These are phyloP conservation scores for Anolis apletophallus DNA, from an alignment of 2,797 vertebrate genomes.

Conservation along the genomic window DNA sequence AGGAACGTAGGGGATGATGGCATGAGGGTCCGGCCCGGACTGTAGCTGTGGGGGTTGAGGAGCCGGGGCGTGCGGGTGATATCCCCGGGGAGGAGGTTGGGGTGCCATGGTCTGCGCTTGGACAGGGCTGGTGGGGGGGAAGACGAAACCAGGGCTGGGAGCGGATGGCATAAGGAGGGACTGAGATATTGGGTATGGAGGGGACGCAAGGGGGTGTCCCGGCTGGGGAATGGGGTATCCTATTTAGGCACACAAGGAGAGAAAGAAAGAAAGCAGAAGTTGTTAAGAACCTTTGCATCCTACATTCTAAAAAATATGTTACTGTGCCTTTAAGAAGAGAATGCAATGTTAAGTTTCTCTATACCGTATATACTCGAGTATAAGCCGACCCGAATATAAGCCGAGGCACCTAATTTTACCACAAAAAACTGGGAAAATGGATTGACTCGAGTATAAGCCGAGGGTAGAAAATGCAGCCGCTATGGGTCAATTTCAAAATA, in stretches of 20 bases:
- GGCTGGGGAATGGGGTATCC: conserved; percentile 58
- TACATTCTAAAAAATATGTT: not conserved
- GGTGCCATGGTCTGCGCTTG: conserved; percentile 21
- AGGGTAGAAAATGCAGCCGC: too few relatives aligned
- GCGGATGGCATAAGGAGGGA: conserved; percentile 68
- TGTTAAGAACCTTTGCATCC: not conserved
- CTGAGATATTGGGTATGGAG: conserved; percentile 74
- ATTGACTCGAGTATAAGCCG: too few relatives aligned
- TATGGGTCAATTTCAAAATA: too few relatives aligned
- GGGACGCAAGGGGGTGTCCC: conserved; percentile 75
- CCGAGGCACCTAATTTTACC: too few relatives aligned
- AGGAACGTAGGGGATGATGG: conserved; percentile 45
- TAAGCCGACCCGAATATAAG: too few relatives aligned
- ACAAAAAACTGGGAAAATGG: too few relatives aligned
- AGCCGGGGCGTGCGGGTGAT: conserved; percentile 19
- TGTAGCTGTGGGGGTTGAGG: conserved; percentile 24
- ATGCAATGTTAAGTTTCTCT: too few relatives aligned
- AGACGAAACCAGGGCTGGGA: conserved; percentile 79
- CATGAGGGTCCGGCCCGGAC: conserved; percentile 18
- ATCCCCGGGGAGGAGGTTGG: conserved; percentile 38
- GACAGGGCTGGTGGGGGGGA: conserved; percentile 45
- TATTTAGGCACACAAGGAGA: not conserved
- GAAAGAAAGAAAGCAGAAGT: not conserved
- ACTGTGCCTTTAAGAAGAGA: not conserved
- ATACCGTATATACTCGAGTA: too few relatives aligned